Percentiles rank a stretch among this genome's conserved stretches.
These are phyloP conservation scores for Momotus momota DNA, from an alignment of 2,797 vertebrate genomes.

Conservation along the genomic window DNA sequence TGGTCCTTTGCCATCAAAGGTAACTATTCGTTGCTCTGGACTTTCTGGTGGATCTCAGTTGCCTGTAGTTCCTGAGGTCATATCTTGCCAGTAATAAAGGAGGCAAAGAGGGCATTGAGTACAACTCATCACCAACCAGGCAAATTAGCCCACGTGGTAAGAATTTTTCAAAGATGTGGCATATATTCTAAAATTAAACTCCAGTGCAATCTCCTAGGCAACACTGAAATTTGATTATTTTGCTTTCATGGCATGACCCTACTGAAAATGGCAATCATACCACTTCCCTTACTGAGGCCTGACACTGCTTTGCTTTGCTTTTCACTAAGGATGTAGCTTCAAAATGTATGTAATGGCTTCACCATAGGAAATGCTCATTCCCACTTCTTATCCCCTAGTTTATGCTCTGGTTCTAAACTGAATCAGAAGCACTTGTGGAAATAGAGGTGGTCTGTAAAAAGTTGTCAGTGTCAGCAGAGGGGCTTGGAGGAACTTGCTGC, in stretches of 20 bases:
- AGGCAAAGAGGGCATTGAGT: neutral
- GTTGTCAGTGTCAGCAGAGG: neutral
- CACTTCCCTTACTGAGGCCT: neutral
- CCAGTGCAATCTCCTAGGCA: neutral
- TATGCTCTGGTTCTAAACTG: neutral
- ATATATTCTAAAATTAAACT: neutral
- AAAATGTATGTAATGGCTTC: neutral
- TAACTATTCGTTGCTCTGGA: neutral
- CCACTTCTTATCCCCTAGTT: neutral
- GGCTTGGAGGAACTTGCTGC: neutral
- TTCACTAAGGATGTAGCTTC: neutral
- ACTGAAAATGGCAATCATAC: neutral
- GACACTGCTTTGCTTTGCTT: neutral
- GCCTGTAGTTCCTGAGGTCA: neutral
- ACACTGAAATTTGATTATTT: neutral
- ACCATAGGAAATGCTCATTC: neutral
- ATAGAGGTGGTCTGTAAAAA: neutral
- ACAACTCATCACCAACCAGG: neutral
- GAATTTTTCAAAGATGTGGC: neutral
- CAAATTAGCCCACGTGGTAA: neutral
- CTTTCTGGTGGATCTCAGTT: neutral
- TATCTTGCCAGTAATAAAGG: neutral
- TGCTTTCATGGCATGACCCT: neutral
- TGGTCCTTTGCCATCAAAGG: neutral
- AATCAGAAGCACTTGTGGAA: neutral